Percentiles rank a stretch among this genome's conserved stretches.
phyloP scores from a whole-genome alignment of 2,888 invertebrate genomes.

The Nemapogon koenigi region DNA sequence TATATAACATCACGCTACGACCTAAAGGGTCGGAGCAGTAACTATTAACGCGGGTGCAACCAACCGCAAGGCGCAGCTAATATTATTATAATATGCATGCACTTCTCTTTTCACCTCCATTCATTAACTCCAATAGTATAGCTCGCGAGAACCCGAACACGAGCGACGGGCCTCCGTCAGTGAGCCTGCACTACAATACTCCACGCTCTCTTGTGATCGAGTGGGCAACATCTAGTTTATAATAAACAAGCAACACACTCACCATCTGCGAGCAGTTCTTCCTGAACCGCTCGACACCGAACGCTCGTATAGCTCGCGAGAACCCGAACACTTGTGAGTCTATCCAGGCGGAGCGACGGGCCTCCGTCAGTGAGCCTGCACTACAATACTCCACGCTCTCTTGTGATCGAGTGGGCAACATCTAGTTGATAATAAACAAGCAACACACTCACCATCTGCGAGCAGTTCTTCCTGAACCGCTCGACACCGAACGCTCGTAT shows the following conservation, averaged over 20 bases:
- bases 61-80: too few species aligned
- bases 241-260: conserved; percentile 19
- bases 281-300: conserved; percentile 88
- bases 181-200: conserved; percentile 75
- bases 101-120: too few species aligned
- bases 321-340: conserved; percentile 90
- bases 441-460: conserved; percentile 70
- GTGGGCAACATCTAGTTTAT: too few species aligned
- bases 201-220: conserved; percentile 90
- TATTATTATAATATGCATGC: too few species aligned
- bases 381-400: conserved; percentile 88
- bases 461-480: conserved; percentile 85
- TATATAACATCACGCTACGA: too few species aligned
- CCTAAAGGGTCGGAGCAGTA: too few species aligned
- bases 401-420: too few species aligned
- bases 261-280: conserved; percentile 86
- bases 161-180: conserved; percentile 81
- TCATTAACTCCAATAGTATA: too few species aligned
- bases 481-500: conserved; percentile 91
- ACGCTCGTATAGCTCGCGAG: conserved; percentile 85
- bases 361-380: conserved; percentile 76
- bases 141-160: conserved; percentile 87
- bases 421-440: too few species aligned
- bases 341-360: conserved; percentile 85
- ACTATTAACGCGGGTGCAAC: too few species aligned